Evolutionary conservation across 2,888 invertebrate genomes (phyloP).

Genomic region (Drosophila affinis): DNA sequence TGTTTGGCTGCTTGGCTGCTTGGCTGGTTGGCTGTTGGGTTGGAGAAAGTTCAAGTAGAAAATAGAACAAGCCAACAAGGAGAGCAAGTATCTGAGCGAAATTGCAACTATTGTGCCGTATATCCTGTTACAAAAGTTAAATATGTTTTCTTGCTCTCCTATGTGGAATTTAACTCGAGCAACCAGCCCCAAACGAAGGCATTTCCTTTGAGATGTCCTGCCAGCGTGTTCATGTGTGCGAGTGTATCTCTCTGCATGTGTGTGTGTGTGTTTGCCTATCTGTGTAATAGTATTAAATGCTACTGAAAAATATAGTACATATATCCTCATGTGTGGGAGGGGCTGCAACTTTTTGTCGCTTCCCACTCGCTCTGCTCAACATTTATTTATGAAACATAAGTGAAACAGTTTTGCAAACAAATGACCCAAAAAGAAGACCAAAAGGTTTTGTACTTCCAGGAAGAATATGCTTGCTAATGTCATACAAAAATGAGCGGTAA

Average conservation of each 20-base stretch:
- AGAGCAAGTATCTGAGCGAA: neutral
- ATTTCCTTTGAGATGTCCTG: conserved; percentile 18
- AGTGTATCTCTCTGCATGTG: neutral
- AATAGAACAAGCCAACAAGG: neutral
- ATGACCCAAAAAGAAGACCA: neutral
- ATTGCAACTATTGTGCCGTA: conserved; percentile 19
- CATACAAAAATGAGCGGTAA: neutral
- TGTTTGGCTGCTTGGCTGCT: no score
- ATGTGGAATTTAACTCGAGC: conserved; percentile 4
- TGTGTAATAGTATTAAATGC: conserved; percentile 26
- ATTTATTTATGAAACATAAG: conserved; percentile 18
- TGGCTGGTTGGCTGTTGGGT: no score
- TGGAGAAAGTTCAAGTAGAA: conserved; percentile 8
- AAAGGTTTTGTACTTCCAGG: neutral
- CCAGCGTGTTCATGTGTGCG: neutral
- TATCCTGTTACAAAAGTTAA: conserved; percentile 32
- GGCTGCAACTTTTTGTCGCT: conserved; percentile 14
- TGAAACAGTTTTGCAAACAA: conserved; percentile 13
- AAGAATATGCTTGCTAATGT: conserved; percentile 5
- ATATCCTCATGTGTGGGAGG: conserved; percentile 7
- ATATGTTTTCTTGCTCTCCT: conserved; percentile 14
- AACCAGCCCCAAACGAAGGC: conserved; percentile 8
- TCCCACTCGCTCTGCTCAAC: conserved; percentile 1
- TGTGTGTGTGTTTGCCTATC: neutral
- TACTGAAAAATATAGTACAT: neutral